Evolutionary conservation across 2,888 invertebrate genomes (phyloP).

Genomic region (Venustoraphidia nigricollis): DNA sequence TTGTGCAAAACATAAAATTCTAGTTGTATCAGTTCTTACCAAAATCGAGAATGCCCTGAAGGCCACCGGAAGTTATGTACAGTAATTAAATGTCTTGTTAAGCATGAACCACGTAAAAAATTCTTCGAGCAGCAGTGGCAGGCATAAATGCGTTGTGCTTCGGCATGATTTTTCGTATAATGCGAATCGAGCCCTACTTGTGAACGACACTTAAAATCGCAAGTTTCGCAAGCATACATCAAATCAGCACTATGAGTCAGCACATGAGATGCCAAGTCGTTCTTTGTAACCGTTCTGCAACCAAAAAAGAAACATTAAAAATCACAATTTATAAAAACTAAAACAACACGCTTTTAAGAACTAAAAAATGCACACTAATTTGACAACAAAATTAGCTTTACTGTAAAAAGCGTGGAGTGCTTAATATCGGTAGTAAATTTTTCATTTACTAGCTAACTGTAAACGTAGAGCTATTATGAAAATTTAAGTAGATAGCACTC

Average conservation of each 20-base stretch:
- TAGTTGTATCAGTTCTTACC: conserved; percentile 21
- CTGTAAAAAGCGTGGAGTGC: too few species aligned
- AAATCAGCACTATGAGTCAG: conserved; percentile 28
- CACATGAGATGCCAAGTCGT: conserved; percentile 42
- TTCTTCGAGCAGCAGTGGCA: conserved; percentile 63
- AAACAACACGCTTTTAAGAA: too few species aligned
- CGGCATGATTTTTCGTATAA: conserved; percentile 20
- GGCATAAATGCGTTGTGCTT: conserved; percentile 28
- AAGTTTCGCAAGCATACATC: conserved; percentile 24
- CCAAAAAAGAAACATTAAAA: not conserved
- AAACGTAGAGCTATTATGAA: too few species aligned
- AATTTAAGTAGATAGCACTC: too few species aligned
- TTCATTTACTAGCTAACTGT: too few species aligned
- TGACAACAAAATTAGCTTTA: too few species aligned
- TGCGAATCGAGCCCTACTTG: conserved; percentile 22
- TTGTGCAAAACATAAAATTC: too few species aligned
- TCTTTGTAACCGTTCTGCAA: conserved; percentile 40
- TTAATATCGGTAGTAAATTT: too few species aligned
- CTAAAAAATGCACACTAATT: too few species aligned
- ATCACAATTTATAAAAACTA: too few species aligned
- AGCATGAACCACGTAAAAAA: conserved; percentile 44
- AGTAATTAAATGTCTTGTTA: conserved; percentile 58
- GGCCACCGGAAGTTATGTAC: conserved; percentile 59
- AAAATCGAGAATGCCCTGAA: conserved; percentile 60
- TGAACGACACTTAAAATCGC: conserved; percentile 27